phyloP scores from a whole-genome alignment of 2,797 vertebrate genomes.

The Glossophaga mutica region DNA sequence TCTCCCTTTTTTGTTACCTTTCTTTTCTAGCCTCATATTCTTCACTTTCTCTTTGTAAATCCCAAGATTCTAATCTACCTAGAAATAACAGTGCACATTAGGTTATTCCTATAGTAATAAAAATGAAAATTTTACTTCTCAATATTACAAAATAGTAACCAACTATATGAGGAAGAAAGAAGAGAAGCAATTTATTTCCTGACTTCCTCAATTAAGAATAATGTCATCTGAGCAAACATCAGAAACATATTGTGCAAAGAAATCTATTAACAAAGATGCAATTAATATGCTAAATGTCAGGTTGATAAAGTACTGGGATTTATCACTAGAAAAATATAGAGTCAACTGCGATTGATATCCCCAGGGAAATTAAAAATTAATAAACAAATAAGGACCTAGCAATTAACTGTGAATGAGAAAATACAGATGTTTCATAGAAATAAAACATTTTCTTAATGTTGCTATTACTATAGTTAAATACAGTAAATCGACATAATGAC shows the following conservation, averaged over 20 bases:
- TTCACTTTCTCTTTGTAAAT: neutral
- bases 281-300: neutral
- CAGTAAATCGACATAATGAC: neutral
- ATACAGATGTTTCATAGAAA: constrained; percentile 44
- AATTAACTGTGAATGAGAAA: constrained; percentile 46
- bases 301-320: neutral
- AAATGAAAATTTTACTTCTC: constrained; percentile 11
- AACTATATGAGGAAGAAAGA: constrained; percentile 6
- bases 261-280: constrained; percentile 34
- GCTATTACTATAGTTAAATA: neutral
- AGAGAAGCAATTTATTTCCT: neutral
- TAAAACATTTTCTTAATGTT: neutral
- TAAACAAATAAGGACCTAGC: constrained; percentile 44
- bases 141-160: constrained; percentile 13
- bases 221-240: constrained; percentile 19
- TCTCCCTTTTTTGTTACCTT: neutral
- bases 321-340: constrained; percentile 43
- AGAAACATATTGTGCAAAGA: neutral
- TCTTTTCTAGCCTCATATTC: neutral
- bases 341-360: neutral
- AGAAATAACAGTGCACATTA: neutral
- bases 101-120: neutral
- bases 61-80: neutral
- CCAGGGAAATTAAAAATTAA: constrained; percentile 39
- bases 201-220: constrained; percentile 35